A percentile compares a stretch with the other conserved stretches of the same genome.
phyloP scores from a whole-genome alignment of 2,797 vertebrate species.

The Sciurus vulgaris region DNA sequence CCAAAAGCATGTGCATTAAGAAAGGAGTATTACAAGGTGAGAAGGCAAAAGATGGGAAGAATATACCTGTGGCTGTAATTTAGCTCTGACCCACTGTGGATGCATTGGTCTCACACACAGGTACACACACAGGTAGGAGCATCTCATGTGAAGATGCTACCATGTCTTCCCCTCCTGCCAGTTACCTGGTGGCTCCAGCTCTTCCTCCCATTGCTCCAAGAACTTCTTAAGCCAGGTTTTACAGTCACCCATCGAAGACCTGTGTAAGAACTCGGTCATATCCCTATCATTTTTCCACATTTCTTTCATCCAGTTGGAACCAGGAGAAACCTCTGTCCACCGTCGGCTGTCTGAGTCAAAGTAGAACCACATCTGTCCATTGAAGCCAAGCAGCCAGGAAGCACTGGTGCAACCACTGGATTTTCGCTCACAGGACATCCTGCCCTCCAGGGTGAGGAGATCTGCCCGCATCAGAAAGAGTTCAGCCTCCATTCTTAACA shows the following conservation, averaged over 20 bases:
- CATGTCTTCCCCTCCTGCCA: rapidly evolving
- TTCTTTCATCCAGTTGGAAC: rapidly evolving
- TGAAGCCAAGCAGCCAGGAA: rapidly evolving
- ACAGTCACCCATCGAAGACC: background rate
- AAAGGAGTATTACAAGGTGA: background rate
- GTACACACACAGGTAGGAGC: background rate
- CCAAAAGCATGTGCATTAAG: no score
- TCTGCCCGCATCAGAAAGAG: background rate
- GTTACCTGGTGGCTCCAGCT: background rate
- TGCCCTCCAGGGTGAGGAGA: background rate
- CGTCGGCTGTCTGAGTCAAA: rapidly evolving
- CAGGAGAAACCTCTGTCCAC: rapidly evolving
- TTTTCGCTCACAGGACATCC: rapidly evolving
- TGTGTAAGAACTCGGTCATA: rapidly evolving
- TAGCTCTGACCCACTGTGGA: no score
- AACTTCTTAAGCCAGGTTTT: rapidly evolving
- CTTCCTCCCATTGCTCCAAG: rapidly evolving
- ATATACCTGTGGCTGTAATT: no score
- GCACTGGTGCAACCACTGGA: rapidly evolving
- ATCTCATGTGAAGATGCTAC: background rate
- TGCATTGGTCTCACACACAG: background rate
- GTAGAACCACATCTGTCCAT: rapidly evolving
- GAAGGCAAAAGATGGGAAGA: background rate
- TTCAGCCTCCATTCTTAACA: background rate
- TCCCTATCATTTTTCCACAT: background rate